Evolutionary conservation across 2,888 invertebrate species (phyloP).

Genomic region (Eucera pruinosa): DNA sequence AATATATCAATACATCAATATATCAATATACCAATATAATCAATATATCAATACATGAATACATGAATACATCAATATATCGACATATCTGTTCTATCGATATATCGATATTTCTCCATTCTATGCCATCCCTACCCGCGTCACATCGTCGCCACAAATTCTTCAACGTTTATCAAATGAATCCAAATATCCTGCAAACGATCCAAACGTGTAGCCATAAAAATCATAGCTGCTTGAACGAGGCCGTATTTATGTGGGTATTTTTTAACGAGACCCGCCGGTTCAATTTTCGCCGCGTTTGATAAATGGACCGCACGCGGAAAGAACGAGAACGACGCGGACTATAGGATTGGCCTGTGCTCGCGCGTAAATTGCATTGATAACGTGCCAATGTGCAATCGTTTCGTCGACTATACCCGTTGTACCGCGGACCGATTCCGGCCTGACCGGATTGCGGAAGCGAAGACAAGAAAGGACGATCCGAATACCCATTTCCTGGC

Average conservation of each 20-base stretch:
- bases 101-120: too few relatives aligned
- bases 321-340: conserved; percentile 51
- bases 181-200: too few relatives aligned
- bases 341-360: conserved; percentile 25
- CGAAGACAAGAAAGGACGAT: conserved; percentile 31
- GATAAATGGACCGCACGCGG: conserved; percentile 60
- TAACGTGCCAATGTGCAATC: conserved; percentile 61
- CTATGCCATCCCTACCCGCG: too few relatives aligned
- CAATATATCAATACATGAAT: too few relatives aligned
- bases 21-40: too few relatives aligned
- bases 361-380: conserved; percentile 61
- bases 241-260: conserved; percentile 11
- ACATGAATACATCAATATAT: too few relatives aligned
- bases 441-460: conserved; percentile 46
- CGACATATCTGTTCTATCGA: too few relatives aligned
- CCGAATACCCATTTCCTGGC: conserved; percentile 47
- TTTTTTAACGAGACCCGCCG: conserved; percentile 42
- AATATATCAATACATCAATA: too few relatives aligned
- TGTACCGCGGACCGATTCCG: conserved; percentile 28
- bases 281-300: conserved; percentile 46
- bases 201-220: background rate
- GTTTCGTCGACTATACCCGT: conserved; percentile 35
- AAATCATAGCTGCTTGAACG: conserved; percentile 7
- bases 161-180: too few relatives aligned
- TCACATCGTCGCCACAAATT: too few relatives aligned